Evolutionary conservation across 2,113 vertebrate species (phyloP).

Genomic region (Orycteropus afer): DNA sequence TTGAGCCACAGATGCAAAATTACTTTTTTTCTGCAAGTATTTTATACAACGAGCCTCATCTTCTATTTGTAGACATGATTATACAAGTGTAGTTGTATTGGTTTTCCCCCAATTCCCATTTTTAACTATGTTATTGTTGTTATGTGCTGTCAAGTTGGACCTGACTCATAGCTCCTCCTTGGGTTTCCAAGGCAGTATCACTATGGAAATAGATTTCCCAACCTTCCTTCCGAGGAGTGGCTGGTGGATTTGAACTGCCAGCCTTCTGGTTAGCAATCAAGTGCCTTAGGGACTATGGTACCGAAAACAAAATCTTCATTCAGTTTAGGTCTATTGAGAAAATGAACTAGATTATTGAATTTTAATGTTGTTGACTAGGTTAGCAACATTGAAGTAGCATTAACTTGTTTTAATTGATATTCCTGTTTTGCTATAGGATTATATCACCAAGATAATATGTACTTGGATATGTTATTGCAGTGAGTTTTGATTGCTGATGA

Average conservation of each 20-base stretch:
- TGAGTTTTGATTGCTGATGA: background rate
- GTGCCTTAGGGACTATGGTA: too few relatives aligned
- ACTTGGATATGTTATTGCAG: background rate
- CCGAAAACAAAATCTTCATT: slow-evolving; percentile 34
- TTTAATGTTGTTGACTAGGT: background rate
- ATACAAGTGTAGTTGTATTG: too few relatives aligned
- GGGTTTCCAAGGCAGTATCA: too few relatives aligned
- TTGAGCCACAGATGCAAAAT: background rate
- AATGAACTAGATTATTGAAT: slow-evolving; percentile 20
- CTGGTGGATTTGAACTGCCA: too few relatives aligned
- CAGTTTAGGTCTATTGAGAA: background rate
- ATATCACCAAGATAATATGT: slow-evolving; percentile 4
- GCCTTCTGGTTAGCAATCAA: too few relatives aligned
- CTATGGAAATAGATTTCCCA: too few relatives aligned
- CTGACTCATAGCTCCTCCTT: too few relatives aligned
- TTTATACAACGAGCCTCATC: background rate
- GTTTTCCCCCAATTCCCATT: background rate
- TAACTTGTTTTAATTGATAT: background rate
- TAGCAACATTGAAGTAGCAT: background rate
- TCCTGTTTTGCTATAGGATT: slow-evolving; percentile 45
- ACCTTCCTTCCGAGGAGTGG: too few relatives aligned
- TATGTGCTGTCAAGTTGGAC: too few relatives aligned
- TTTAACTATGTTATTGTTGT: background rate
- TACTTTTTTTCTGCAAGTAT: slow-evolving; percentile 16
- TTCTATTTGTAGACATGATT: background rate